phyloP scores from a whole-genome alignment of 2,797 vertebrate species.

The Pygocentrus nattereri region DNA sequence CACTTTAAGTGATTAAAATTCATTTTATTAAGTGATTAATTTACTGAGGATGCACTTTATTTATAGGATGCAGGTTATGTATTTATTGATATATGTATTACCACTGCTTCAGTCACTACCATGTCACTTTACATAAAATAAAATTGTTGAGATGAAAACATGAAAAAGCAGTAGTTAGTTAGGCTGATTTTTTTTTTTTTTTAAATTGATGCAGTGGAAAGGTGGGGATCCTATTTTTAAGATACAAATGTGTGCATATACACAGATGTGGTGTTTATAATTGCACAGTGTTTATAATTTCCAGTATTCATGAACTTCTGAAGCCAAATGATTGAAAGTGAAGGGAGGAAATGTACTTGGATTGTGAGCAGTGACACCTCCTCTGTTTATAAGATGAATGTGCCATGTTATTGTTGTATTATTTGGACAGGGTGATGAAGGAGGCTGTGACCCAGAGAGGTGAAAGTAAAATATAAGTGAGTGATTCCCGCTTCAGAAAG shows the following conservation, averaged over 20 bases:
- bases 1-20: no score
- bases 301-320: conserved; percentile 3
- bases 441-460: conserved; percentile 54
- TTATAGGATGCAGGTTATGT: no score
- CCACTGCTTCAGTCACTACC: no score
- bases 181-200: no score
- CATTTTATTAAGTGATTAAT: no score
- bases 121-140: no score
- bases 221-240: no score
- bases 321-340: conserved; percentile 48
- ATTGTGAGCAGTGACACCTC: conserved; percentile 58
- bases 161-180: no score
- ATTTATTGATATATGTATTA: no score
- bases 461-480: conserved; percentile 61
- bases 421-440: conserved; percentile 63
- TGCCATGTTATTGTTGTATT: conserved; percentile 56
- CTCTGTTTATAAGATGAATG: conserved; percentile 66
- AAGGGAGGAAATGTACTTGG: conserved; percentile 60
- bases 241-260: conserved; percentile 45
- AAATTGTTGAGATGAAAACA: no score
- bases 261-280: background rate
- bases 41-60: no score
- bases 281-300: conserved; percentile 23
- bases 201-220: no score
- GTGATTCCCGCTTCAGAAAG: conserved; percentile 51